Conservation (phyloP, 1,140 invertebrate species). For the Drosophila parabipectinata region DNA sequence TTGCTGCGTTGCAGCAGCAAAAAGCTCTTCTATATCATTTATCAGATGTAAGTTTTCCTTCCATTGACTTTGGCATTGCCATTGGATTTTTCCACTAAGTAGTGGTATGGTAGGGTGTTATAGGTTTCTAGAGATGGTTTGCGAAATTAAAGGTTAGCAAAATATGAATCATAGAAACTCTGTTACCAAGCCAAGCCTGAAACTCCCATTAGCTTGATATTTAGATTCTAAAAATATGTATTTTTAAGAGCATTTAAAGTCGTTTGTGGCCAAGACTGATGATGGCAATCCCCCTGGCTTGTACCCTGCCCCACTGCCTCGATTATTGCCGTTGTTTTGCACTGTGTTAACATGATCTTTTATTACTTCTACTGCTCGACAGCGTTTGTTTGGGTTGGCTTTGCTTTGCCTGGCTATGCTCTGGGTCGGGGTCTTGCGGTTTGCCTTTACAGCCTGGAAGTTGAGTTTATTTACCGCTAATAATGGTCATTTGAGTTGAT, state of each 20-base stretch:
- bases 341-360: conserved; percentile 80
- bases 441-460: conserved; percentile 38
- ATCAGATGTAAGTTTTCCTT: conserved; percentile 77
- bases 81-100: conserved; percentile 33
- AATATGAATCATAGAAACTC: too few species aligned
- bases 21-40: conserved; percentile 74
- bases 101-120: not conserved
- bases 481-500: conserved; percentile 80
- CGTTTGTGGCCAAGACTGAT: not conserved
- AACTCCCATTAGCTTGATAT: not conserved
- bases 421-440: conserved; percentile 29
- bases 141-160: not conserved
- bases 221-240: not conserved
- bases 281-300: conserved; percentile 13
- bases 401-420: conserved; percentile 1
- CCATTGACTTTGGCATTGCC: conserved; percentile 62
- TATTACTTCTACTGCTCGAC: conserved; percentile 62
- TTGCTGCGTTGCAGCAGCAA: conserved; percentile 42
- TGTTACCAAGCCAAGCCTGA: too few species aligned
- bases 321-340: conserved; percentile 45
- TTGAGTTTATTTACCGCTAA: conserved; percentile 81
- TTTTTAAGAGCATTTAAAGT: conserved; percentile 7
- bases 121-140: not conserved
- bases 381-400: conserved; percentile 18
- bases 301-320: conserved; percentile 17